Evolutionary conservation across 2,888 invertebrate genomes (phyloP).

Genomic region (Uloborus plumipes): DNA sequence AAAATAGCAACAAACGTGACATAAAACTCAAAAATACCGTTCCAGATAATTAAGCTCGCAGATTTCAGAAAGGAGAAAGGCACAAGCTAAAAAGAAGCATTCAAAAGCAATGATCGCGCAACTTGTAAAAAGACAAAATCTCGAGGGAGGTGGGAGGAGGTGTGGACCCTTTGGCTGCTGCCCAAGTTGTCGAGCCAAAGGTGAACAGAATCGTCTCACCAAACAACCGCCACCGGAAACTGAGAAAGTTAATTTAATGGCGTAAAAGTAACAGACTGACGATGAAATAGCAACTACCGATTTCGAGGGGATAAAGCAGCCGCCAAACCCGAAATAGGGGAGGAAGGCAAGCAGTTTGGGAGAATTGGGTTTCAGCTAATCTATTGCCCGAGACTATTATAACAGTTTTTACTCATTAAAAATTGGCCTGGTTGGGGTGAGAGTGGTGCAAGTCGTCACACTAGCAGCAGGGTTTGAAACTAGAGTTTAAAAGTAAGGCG

Average conservation of each 20-base stretch:
- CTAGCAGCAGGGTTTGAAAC: no score
- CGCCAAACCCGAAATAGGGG: conserved; percentile 17
- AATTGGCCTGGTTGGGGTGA: no score
- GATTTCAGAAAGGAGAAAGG: conserved; percentile 12
- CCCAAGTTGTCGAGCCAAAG: conserved; percentile 51
- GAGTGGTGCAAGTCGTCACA: no score
- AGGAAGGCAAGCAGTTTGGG: neutral
- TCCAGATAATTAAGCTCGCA: conserved; percentile 57
- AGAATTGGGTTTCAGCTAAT: no score
- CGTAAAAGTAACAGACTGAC: conserved; percentile 43
- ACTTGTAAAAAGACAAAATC: conserved; percentile 42
- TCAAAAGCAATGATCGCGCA: conserved; percentile 40
- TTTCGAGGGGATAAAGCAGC: neutral
- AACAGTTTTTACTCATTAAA: no score
- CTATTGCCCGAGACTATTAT: no score
- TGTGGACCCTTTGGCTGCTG: conserved; percentile 27
- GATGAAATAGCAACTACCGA: conserved; percentile 13
- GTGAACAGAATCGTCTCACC: conserved; percentile 34
- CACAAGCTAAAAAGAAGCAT: conserved; percentile 6
- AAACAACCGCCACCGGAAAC: conserved; percentile 55
- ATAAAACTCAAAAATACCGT: conserved; percentile 45
- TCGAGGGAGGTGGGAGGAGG: conserved; percentile 4
- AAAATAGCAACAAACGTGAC: conserved; percentile 54
- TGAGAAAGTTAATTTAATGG: conserved; percentile 58
- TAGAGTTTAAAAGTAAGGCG: no score